These are phyloP conservation scores for Salpingus planirostris DNA, from an alignment of 2,888 invertebrate species.

Conservation along the genomic window DNA sequence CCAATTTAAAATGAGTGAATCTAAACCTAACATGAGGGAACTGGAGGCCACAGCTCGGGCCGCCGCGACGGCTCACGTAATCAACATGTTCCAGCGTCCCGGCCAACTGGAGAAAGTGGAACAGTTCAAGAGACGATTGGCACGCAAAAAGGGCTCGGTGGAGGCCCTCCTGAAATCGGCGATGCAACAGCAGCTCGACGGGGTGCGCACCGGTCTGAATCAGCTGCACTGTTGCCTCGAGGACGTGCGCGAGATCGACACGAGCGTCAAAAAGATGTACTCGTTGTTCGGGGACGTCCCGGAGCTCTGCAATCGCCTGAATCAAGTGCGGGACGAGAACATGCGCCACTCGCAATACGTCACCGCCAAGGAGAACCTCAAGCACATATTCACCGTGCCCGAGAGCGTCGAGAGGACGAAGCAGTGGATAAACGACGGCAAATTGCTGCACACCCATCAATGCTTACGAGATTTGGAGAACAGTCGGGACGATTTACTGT, in stretches of 20 bases:
- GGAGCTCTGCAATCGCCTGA: constrained; percentile 69
- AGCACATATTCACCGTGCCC: constrained; percentile 96
- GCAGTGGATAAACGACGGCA: constrained; percentile 89
- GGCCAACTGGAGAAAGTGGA: constrained; percentile 91
- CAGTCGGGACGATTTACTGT: constrained; percentile 90
- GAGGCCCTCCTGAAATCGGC: constrained; percentile 96
- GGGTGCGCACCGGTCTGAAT: constrained; percentile 86
- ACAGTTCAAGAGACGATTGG: constrained; percentile 65
- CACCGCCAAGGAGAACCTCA: constrained; percentile 95
- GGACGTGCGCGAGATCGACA: constrained; percentile 68
- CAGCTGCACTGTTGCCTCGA: constrained; percentile 79
- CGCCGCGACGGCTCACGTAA: constrained; percentile 74
- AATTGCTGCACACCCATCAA: constrained; percentile 90
- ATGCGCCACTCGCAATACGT: constrained; percentile 93
- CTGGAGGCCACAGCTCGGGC: constrained; percentile 70
- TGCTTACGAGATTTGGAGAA: constrained; percentile 92
- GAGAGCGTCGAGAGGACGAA: constrained; percentile 93
- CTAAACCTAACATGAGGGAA: constrained; percentile 49
- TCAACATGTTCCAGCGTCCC: constrained; percentile 87
- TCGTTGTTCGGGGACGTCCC: constrained; percentile 67
- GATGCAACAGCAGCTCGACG: constrained; percentile 96
- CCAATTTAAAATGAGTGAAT: constrained; percentile 10
- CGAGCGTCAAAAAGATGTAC: constrained; percentile 68
- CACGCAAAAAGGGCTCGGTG: constrained; percentile 77
- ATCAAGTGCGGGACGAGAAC: constrained; percentile 85